Evolutionary conservation across 2,888 invertebrate genomes (phyloP), one percentile per base, ranked within the genome.

Genomic region (Heliconius hortense): DNA sequence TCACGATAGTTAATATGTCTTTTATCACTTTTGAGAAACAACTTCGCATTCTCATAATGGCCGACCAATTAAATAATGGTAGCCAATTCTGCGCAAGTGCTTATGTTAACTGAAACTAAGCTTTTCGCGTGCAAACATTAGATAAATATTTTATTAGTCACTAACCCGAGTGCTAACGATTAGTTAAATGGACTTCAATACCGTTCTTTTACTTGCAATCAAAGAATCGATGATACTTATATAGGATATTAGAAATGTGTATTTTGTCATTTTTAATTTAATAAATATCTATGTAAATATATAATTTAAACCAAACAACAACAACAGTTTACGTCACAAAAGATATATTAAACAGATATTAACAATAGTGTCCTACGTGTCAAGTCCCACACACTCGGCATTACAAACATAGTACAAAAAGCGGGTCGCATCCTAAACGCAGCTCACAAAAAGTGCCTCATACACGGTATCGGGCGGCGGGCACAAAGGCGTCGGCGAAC

Each of bases 371-470:
- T 90, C 89, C 88, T 89, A 90, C 93, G 93, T 93, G 93, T 93
- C 92, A 91, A 91, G 92, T 91, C 92, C 91, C 91, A 92, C 93
- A 92, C 93, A 91, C 89, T 91, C 89, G 90, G 91, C 86, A 92
- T 93, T 92, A 93, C 90, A 93, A 93, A 93, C 90, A 93, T 84
- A 81, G 80, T 77, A 91, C 89, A 93, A 93, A 92, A 92, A 94
- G 92, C 84, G 87, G 89, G 89, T 88, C 87, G 89, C 87, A 87
- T 90, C 91, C 91, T 92, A 92, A 93, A 91, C 89, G 91, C 84
- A 82, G 79, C 83, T 82, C 82, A 92, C 89, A 93, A 93, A 93
- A 93, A 93, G 84, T 85, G 84, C 83, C 84, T 85, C 84, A 85
- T 84, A 87, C 87, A 93, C 93, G 90, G 93, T 91, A 90, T 86